These are phyloP conservation scores for Geodia barretti DNA, from an alignment of 37 sponge, comb jelly and placozoan species.

Conservation along the genomic window DNA sequence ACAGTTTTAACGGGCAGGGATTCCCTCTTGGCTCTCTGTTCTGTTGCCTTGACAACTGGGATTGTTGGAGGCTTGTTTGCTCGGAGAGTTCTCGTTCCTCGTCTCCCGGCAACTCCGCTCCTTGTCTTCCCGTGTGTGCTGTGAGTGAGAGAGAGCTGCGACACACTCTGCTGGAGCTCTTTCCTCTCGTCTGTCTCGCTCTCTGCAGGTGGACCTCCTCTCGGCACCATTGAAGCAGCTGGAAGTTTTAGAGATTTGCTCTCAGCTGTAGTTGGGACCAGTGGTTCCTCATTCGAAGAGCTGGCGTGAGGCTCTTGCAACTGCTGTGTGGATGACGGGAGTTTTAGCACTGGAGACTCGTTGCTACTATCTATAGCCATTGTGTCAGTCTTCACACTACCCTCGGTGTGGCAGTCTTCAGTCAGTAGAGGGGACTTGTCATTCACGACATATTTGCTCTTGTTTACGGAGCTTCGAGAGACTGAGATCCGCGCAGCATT, in stretches of 20 bases:
- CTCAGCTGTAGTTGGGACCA: not conserved
- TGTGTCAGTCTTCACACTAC: not conserved
- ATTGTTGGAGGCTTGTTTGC: no score
- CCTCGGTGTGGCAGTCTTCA: not conserved
- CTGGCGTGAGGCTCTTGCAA: not conserved
- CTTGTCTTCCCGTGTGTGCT: not conserved
- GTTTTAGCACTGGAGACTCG: not conserved
- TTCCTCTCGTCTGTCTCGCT: not conserved
- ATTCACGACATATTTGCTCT: conserved; percentile 29
- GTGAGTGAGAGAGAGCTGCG: not conserved
- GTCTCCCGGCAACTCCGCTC: not conserved
- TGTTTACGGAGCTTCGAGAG: conserved; percentile 33
- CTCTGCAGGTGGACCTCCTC: no score
- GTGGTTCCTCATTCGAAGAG: not conserved
- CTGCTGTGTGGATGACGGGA: not conserved
- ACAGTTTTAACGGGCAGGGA: not conserved
- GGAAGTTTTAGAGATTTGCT: no score
- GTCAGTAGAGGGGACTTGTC: not conserved
- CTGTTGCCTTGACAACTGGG: not conserved
- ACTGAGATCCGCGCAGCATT: conserved; percentile 38
- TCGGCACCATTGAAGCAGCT: not conserved
- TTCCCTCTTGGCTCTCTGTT: not conserved
- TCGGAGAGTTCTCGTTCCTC: not conserved
- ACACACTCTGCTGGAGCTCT: not conserved
- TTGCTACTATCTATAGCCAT: not conserved